Conservation (phyloP, 2,888 invertebrate genomes). For the Petrolisthes cinctipes region DNA sequence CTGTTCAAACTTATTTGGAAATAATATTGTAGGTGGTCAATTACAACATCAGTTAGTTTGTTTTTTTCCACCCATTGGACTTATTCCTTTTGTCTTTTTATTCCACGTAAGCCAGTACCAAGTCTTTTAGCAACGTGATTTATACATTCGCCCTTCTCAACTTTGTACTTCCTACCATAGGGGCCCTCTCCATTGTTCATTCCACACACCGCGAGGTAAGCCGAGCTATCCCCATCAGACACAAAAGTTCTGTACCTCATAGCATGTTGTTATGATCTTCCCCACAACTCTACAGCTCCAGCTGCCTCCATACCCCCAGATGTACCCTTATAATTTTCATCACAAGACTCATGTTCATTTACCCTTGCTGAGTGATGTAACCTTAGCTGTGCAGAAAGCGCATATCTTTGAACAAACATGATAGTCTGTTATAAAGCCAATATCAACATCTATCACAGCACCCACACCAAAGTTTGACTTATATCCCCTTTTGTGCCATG, state of each 20-base stretch:
- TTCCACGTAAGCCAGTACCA: neutral
- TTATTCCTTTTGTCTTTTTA: neutral
- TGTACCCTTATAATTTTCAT: constrained; percentile 11
- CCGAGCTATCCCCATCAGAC: constrained; percentile 70
- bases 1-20: neutral
- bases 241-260: constrained; percentile 68
- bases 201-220: constrained; percentile 71
- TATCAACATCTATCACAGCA: constrained; percentile 17
- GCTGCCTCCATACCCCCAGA: constrained; percentile 30
- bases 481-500: constrained; percentile 36
- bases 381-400: neutral
- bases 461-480: constrained; percentile 30
- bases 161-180: constrained; percentile 51
- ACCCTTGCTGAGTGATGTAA: neutral
- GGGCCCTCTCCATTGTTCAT: constrained; percentile 69
- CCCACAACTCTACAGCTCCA: constrained; percentile 23
- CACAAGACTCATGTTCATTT: neutral
- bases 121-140: too few species aligned
- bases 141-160: constrained; percentile 34
- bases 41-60: neutral
- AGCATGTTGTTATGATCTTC: neutral
- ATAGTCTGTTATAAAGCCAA: constrained; percentile 8
- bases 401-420: constrained; percentile 5
- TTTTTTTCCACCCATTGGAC: neutral
- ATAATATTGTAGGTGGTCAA: neutral